Evolutionary conservation across 2,113 vertebrate species (phyloP), one percentile per base, ranked within the genome.

Genomic region (Eublepharis macularius): DNA sequence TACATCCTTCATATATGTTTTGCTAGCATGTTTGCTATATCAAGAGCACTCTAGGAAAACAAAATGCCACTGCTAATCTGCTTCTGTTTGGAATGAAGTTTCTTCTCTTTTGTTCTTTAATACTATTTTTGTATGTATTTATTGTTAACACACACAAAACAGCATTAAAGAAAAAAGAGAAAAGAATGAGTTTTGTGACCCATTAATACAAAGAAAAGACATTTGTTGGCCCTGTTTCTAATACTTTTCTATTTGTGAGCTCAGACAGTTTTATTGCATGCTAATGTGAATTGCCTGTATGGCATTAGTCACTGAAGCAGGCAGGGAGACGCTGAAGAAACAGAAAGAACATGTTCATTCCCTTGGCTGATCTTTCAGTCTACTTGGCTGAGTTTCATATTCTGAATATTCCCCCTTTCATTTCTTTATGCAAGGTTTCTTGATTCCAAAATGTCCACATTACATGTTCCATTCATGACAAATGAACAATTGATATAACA

Each of bases 401-500:
- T 81, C 75, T 76, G 86, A 80, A 54, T 86, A 84, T 91, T 81
- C 60, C 81, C 70, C 65, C 88, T 81, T 87, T 51, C 47, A 74
- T 90, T 92, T 93, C 24, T 41, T 90, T 76, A 85, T 24, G 86
- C 80, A 85, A 87, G 3, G 8, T 21, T 83, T 92, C 60, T 79
- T n/a, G 75, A 16, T 19, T n/a, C 83, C 68, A 85, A 81, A 63
- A 45, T 32, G 85, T 83, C 83, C 65, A 2, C 24, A 72, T 86
- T 75, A 39, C 1, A 17, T 86, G 54, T 2, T 24, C 24, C 2
- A 2, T n/a, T 89, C 26, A 11, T 85, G 81, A 17, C 63, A 90
- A 79, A 13, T 60, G 83, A 29, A 73, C 4, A 72, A 63, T 29
- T 90, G 47, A 60, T 9, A 63, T 79, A 79, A 3, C 19, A 29